Base-by-base conservation (phyloP, 2,888 invertebrate genomes). In the Hyalella azteca region DNA sequence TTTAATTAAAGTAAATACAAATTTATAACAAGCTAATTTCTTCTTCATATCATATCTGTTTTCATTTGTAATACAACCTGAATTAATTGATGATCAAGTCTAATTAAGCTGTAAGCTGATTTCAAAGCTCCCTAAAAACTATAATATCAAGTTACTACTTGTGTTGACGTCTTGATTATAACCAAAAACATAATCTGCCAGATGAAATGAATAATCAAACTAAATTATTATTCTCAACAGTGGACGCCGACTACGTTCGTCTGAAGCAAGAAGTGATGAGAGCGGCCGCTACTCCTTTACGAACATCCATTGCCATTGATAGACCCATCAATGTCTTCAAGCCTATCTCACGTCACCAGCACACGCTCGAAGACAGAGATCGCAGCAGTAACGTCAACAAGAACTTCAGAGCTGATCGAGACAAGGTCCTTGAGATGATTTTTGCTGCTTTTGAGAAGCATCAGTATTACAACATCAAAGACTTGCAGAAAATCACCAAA, bases 401-500 rank as follows among this genome's bases (percentile, higher is more conserved):
- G 89, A 96, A 96, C 88, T 94, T 96, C 83, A 92, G 98, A 85
- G 95, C 96, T 88, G 98, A 98, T 87, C 96, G 97, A 88, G 96
- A 98, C 86, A 93, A 94, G 84, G 98, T 99, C 15, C 91, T 95
- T 89, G 96, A 98, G 87, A 95, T 96, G 92, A 89, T 99, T 79
- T 99, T 97, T 91, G 93, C 94, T 86, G 98, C 98, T 45, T 99
- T 99, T 90, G 98, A 99, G 87, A 97, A 97, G 89, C 99, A 99
- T 93, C 99, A 99, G 88, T 99, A 98, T 90, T 99, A 99, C 88
- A 98, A 98, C 88, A 96, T 97, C 84, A 96, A 95, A 87, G 98
- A 98, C 90, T 91, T 98, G 86, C 94, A 96, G 9, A 92, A 94
- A 89, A 95, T 98, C 80, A 98, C 98, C 0, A 93, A 93, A 86